Base-by-base conservation (phyloP, 2,113 vertebrate genomes). In the Dendrocopos noguchii region DNA sequence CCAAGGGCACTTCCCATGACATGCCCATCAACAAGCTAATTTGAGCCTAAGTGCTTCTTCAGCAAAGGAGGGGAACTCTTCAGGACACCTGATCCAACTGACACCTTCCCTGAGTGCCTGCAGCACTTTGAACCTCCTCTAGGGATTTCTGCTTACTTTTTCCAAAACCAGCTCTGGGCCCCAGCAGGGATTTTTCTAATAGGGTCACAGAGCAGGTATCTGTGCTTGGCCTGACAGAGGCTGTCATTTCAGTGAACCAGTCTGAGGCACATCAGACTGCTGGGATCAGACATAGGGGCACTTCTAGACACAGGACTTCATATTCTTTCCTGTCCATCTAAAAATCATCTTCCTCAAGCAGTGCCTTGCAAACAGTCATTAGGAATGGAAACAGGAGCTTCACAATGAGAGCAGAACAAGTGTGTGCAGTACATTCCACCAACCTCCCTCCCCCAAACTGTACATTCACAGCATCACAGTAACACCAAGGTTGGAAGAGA, bases 1-100 rank as follows among this genome's bases (percentile, higher is more conserved):
- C 84, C 84, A 42, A 96, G 95, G 67, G 64, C 71, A 92, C 42
- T 52, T 84, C 65, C 66, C 76, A 25, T 10, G n/a, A 84, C 59
- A 82, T 17, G n/a, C 64, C 84, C 67, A 80, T 87, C 84, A 73
- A 74, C 46, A 85, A 89, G 64, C 60, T 94, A 91, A 95, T 87
- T 83, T 74, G 24, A 90, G 42, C 39, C 7, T 31, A 90, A 89
- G 85, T 65, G 56, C 81, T 92, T 80, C 88, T 90, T 94, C 88
- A 93, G 70, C 46, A 87, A 91, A 82, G 59, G 25, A 92, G 33
- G 84, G 29, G 24, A 92, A 82, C 59, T 89, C 79, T 66, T 66
- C 28, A 63, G 28, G 46, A 59, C 34, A 90, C 0, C 1, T 76
- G 66, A 65, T 42, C 66, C 50, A 86, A 47, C 66, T 31, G 79